Percentiles rank a stretch among this genome's conserved stretches.
These are phyloP conservation scores for Drosophila littoralis DNA, from an alignment of 1,140 invertebrate genomes.

Conservation along the genomic window DNA sequence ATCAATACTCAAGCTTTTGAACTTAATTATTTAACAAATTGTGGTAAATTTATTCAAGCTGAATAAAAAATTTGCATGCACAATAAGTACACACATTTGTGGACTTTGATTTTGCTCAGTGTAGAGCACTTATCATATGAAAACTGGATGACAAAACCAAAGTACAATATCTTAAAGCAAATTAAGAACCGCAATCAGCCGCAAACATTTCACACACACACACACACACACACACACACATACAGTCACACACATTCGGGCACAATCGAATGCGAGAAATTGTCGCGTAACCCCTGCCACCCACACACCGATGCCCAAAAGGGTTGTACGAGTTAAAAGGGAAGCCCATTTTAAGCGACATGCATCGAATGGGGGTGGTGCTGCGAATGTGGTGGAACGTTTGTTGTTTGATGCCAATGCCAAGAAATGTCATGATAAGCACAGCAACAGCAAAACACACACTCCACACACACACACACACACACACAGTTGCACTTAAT, in stretches of 20 bases:
- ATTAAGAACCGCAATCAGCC: slow-evolving; percentile 76
- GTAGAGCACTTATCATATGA: slow-evolving; percentile 19
- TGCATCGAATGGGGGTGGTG: slow-evolving; percentile 1
- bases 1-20: no score
- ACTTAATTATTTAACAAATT: no score
- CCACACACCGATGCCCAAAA: slow-evolving; percentile 6
- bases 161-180: slow-evolving; percentile 59
- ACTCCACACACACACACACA: slow-evolving; percentile 15
- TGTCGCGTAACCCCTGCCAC: slow-evolving; percentile 20
- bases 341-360: neutral
- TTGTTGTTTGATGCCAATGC: slow-evolving; percentile 72
- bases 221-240: slow-evolving; percentile 30
- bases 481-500: slow-evolving; percentile 67
- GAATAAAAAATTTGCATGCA: no score
- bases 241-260: slow-evolving; percentile 11
- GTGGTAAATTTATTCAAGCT: no score
- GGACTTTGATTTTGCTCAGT: slow-evolving; percentile 3
- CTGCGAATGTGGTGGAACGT: slow-evolving; percentile 11
- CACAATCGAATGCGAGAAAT: slow-evolving; percentile 54
- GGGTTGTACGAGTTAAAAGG: slow-evolving; percentile 43
- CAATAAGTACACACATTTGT: no score
- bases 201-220: slow-evolving; percentile 66
- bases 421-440: slow-evolving; percentile 76
- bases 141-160: slow-evolving; percentile 10
- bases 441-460: slow-evolving; percentile 22